Evolutionary conservation across 2,888 invertebrate genomes (phyloP).

Genomic region (Leptopilina drosophilae): DNA sequence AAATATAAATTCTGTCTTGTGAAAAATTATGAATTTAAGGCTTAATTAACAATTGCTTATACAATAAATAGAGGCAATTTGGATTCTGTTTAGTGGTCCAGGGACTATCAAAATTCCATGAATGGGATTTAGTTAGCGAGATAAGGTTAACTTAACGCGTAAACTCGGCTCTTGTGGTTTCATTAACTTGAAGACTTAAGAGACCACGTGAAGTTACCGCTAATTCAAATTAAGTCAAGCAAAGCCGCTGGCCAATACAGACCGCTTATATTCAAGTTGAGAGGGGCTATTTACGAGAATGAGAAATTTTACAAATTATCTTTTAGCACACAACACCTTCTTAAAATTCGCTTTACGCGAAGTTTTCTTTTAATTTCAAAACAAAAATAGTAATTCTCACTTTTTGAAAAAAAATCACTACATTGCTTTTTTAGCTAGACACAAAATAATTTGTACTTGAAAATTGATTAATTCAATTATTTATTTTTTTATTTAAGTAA

Average conservation of each 20-base stretch:
- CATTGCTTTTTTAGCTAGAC: too few relatives aligned
- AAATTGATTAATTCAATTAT: too few relatives aligned
- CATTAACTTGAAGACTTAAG: constrained; percentile 62
- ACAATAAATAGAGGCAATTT: constrained; percentile 15
- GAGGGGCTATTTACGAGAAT: neutral
- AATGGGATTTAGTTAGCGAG: constrained; percentile 37
- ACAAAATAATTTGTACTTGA: too few relatives aligned
- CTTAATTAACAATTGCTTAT: neutral
- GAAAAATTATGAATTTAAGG: neutral
- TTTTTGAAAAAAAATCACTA: too few relatives aligned
- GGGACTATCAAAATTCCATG: constrained; percentile 37
- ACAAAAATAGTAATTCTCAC: too few relatives aligned
- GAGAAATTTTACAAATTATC: neutral
- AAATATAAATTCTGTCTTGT: too few relatives aligned
- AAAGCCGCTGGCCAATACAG: constrained; percentile 63
- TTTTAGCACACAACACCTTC: neutral
- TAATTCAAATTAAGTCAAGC: constrained; percentile 67
- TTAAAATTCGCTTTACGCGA: neutral
- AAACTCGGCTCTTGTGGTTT: constrained; percentile 61
- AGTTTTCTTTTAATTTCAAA: too few relatives aligned
- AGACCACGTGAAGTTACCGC: constrained; percentile 60
- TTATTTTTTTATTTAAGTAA: too few relatives aligned
- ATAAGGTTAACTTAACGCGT: constrained; percentile 48
- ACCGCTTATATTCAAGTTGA: neutral
- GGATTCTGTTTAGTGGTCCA: constrained; percentile 12